A percentile compares a stretch with the other conserved stretches of the same genome.
Evolutionary conservation across 2,888 invertebrate genomes (phyloP).

Genomic region (Cryptocephalus primarius): DNA sequence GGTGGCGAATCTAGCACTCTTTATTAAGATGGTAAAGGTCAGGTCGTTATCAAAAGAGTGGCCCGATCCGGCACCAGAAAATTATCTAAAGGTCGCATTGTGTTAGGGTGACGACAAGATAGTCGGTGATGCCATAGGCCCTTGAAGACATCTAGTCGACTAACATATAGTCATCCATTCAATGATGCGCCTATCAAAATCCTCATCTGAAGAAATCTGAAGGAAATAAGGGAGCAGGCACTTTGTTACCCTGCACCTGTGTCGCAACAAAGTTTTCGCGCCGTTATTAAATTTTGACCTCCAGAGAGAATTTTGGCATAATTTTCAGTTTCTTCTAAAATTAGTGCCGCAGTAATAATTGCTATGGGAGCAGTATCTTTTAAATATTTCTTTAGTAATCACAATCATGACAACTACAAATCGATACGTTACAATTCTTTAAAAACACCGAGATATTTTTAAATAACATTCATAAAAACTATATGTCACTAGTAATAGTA

Average conservation of each 20-base stretch:
- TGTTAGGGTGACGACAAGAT: conserved; percentile 9
- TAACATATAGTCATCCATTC: conserved; percentile 3
- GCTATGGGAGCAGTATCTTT: conserved; percentile 26
- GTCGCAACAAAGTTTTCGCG: conserved; percentile 17
- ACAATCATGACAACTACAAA: conserved; percentile 15
- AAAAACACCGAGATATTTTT: conserved; percentile 25
- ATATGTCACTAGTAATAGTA: conserved; percentile 16
- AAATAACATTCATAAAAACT: conserved; percentile 25
- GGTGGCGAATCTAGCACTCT: conserved; percentile 12
- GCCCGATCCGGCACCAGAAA: conserved; percentile 15
- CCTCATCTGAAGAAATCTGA: conserved; percentile 1
- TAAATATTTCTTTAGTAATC: conserved; percentile 16
- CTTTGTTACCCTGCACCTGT: conserved; percentile 21
- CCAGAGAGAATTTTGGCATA: conserved; percentile 4
- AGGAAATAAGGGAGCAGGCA: conserved; percentile 6
- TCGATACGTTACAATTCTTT: conserved; percentile 19
- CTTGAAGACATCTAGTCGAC: background rate
- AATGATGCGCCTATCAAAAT: conserved; percentile 3
- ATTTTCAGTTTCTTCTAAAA: conserved; percentile 12
- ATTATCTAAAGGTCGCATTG: background rate
- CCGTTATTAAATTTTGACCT: conserved; percentile 2
- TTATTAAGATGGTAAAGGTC: conserved; percentile 29
- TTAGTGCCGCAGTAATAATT: conserved; percentile 32
- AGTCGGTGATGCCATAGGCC: conserved; percentile 7
- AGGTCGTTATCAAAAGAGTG: conserved; percentile 35